Conservation (phyloP, 2,888 invertebrate species). For the Cyaniris semiargus region DNA sequence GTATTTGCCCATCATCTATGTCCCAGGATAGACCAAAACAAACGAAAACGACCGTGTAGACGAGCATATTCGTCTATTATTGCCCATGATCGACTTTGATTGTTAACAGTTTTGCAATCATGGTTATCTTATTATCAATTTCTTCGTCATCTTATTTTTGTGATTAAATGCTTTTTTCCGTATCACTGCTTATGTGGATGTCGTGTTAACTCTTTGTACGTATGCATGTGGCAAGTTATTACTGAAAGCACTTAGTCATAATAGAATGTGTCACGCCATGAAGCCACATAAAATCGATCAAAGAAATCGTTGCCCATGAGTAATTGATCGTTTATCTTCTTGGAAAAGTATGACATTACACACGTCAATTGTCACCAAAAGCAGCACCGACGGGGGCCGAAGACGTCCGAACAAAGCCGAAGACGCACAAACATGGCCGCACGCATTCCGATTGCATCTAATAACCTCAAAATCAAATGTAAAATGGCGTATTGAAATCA, state of each 20-base stretch:
- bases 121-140: neutral
- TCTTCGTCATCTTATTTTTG: neutral
- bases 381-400: conserved; percentile 58
- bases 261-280: conserved; percentile 23
- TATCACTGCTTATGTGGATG: neutral
- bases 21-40: too few species aligned
- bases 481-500: conserved; percentile 78
- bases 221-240: neutral
- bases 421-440: conserved; percentile 69
- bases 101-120: too few species aligned
- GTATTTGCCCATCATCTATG: too few species aligned
- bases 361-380: conserved; percentile 67
- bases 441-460: conserved; percentile 79
- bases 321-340: conserved; percentile 58
- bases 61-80: too few species aligned
- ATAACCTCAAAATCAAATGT: conserved; percentile 79
- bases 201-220: neutral
- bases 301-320: conserved; percentile 50
- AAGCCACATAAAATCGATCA: conserved; percentile 28
- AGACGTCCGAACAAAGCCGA: conserved; percentile 66
- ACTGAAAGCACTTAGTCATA: conserved; percentile 23
- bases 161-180: neutral
- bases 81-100: too few species aligned
- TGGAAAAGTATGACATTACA: conserved; percentile 66
- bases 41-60: too few species aligned